phyloP scores from a whole-genome alignment of 2,797 vertebrate genomes.

The Crypturellus tataupa region DNA sequence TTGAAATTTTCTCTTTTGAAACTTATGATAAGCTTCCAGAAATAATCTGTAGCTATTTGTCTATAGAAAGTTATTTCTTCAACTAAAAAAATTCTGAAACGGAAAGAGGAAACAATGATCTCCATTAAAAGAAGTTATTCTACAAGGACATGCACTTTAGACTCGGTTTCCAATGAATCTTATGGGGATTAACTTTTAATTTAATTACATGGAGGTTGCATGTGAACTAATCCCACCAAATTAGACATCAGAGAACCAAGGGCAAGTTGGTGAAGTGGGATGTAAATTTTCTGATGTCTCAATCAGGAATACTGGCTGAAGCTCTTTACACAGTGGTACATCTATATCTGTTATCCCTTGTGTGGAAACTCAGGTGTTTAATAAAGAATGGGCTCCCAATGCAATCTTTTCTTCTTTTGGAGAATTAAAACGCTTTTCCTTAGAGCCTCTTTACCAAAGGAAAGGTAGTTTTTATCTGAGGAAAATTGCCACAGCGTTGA shows the following conservation, averaged over 20 bases:
- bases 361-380: neutral
- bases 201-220: neutral
- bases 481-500: neutral
- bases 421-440: neutral
- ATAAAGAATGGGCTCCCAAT: neutral
- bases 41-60: neutral
- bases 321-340: neutral
- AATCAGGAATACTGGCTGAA: neutral
- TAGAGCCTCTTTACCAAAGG: neutral
- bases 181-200: neutral
- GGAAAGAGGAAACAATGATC: neutral
- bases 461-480: neutral
- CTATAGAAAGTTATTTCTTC: neutral
- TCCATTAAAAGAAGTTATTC: neutral
- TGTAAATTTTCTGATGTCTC: neutral
- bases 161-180: neutral
- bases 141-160: rapidly evolving
- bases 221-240: neutral
- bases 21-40: neutral
- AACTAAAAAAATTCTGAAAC: neutral
- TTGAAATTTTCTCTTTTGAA: neutral
- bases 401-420: neutral
- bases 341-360: neutral
- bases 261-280: neutral
- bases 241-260: neutral